These are phyloP conservation scores for Buteo buteo DNA, from an alignment of 2,113 vertebrate genomes.

Conservation along the genomic window DNA sequence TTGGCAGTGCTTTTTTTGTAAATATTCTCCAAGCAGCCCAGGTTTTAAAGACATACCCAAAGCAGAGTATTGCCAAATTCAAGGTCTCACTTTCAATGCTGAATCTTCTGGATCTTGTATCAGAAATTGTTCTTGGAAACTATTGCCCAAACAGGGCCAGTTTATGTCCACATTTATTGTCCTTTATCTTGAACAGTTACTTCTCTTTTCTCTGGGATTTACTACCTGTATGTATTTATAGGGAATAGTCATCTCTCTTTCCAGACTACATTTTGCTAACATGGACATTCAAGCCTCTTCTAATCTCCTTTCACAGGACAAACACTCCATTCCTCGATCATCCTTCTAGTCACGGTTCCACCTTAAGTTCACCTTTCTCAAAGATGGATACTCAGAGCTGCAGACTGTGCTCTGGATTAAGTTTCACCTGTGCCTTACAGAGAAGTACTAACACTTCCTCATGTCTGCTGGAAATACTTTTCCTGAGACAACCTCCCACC, in stretches of 20 bases:
- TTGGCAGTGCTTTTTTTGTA: neutral
- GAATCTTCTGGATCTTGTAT: neutral
- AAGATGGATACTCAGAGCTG: neutral
- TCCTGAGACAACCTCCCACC: neutral
- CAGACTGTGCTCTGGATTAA: neutral
- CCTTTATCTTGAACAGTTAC: neutral
- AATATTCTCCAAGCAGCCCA: neutral
- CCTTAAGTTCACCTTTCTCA: neutral
- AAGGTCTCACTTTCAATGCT: neutral
- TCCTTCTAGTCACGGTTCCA: neutral
- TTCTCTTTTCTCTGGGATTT: neutral
- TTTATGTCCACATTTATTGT: neutral
- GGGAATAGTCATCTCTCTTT: neutral
- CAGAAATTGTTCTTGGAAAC: neutral
- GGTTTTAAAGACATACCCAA: neutral
- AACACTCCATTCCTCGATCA: neutral
- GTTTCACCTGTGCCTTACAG: fast-evolving
- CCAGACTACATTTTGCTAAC: neutral
- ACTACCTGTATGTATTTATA: neutral
- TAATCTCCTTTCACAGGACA: neutral
- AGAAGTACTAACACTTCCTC: neutral
- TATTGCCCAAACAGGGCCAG: neutral
- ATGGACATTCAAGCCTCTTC: neutral
- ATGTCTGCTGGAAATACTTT: neutral
- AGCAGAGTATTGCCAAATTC: neutral